Percentiles rank a stretch among this genome's conserved stretches.
These are phyloP conservation scores for Iselma pallidipennis DNA, from an alignment of 2,888 invertebrate genomes.

Conservation along the genomic window DNA sequence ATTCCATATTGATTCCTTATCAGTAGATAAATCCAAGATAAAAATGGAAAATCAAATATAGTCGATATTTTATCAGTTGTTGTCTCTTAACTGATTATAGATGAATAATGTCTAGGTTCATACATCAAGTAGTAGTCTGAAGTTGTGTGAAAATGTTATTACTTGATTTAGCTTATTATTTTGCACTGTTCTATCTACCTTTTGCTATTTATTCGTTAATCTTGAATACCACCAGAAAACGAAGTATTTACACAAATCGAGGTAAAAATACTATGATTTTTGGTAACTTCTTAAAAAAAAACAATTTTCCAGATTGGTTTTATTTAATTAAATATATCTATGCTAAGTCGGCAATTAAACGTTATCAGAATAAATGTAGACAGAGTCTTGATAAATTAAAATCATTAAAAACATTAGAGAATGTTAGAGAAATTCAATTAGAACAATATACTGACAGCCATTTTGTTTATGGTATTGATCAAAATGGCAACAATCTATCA, in stretches of 20 bases:
- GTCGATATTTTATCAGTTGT: too few species aligned
- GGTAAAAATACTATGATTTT: slow-evolving; percentile 31
- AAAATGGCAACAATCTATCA: slow-evolving; percentile 62
- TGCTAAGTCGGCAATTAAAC: slow-evolving; percentile 40
- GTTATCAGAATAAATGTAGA: slow-evolving; percentile 36
- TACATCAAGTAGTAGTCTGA: neutral
- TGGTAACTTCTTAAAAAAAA: neutral
- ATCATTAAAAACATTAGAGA: slow-evolving; percentile 32
- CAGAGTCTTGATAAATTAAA: slow-evolving; percentile 18
- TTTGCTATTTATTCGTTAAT: slow-evolving; percentile 42
- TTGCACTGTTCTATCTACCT: slow-evolving; percentile 40
- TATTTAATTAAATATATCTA: slow-evolving; percentile 43
- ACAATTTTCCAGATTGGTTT: slow-evolving; percentile 46
- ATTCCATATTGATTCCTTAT: too few species aligned
- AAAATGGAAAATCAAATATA: too few species aligned
- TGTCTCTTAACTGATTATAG: too few species aligned
- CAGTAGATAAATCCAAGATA: too few species aligned
- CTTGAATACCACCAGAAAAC: slow-evolving; percentile 33
- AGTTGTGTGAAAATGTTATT: slow-evolving; percentile 9
- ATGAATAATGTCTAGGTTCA: too few species aligned
- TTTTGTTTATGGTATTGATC: slow-evolving; percentile 60
- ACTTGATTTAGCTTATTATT: slow-evolving; percentile 32
- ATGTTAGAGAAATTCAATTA: slow-evolving; percentile 34
- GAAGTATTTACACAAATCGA: slow-evolving; percentile 32
- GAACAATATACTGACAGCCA: slow-evolving; percentile 55